These are phyloP conservation scores for Aphidius gifuensis DNA, from an alignment of 1,140 invertebrate genomes.

Conservation along the genomic window DNA sequence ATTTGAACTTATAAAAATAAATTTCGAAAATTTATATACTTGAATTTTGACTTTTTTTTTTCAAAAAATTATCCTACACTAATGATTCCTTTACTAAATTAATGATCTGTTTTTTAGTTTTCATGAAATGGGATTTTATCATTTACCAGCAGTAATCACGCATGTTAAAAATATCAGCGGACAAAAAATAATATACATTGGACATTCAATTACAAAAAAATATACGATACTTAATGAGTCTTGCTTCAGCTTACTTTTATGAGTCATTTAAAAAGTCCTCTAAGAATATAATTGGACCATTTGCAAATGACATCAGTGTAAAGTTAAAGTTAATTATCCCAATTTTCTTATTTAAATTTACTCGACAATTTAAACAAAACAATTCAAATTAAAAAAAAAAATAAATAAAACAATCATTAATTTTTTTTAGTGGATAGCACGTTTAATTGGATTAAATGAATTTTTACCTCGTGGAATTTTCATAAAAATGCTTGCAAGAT, in stretches of 20 bases:
- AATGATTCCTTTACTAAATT: too few relatives aligned
- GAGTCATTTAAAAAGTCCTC: slow-evolving; percentile 66
- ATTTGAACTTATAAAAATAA: too few relatives aligned
- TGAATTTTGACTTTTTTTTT: too few relatives aligned
- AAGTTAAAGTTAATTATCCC: slow-evolving; percentile 19
- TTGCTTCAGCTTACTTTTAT: slow-evolving; percentile 77
- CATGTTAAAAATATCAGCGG: slow-evolving; percentile 39
- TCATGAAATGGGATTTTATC: slow-evolving; percentile 52
- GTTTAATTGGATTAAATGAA: too few relatives aligned
- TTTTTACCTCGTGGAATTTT: too few relatives aligned
- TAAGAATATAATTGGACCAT: slow-evolving; percentile 61
- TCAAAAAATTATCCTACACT: too few relatives aligned
- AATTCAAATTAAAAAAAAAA: too few relatives aligned
- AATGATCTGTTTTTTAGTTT: neutral
- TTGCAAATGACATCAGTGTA: slow-evolving; percentile 59
- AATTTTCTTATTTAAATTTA: too few relatives aligned
- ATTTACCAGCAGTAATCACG: slow-evolving; percentile 61
- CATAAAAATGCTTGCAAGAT: too few relatives aligned
- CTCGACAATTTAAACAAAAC: too few relatives aligned
- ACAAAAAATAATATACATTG: slow-evolving; percentile 53
- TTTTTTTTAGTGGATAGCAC: slow-evolving; percentile 17
- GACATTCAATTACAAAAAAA: slow-evolving; percentile 59
- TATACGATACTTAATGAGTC: slow-evolving; percentile 59
- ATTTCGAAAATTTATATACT: too few relatives aligned
- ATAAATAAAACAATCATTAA: slow-evolving; percentile 29